phyloP scores from a whole-genome alignment of 2,888 invertebrate species.

The Eristalinus sepulchralis region DNA sequence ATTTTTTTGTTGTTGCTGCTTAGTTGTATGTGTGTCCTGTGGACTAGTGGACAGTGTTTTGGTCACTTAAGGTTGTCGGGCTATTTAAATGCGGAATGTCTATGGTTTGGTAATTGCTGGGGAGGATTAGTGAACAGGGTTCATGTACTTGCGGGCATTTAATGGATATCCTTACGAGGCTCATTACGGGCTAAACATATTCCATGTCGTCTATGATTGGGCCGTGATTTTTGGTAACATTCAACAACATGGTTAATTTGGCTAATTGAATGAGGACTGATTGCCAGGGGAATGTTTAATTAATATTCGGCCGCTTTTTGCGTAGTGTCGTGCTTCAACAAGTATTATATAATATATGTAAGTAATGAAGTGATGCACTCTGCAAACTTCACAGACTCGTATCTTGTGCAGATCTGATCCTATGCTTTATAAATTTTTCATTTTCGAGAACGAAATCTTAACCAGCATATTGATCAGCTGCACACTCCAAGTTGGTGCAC shows the following conservation, averaged over 20 bases:
- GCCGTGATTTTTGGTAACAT: neutral
- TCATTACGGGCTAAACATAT: neutral
- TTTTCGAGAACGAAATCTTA: too few species aligned
- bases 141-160: neutral
- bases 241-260: neutral
- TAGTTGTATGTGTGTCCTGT: conserved; percentile 8
- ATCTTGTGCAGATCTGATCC: too few species aligned
- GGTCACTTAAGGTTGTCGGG: conserved; percentile 41
- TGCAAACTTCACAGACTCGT: too few species aligned
- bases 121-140: neutral
- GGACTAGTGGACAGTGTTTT: conserved; percentile 25
- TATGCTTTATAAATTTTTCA: too few species aligned
- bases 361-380: too few species aligned
- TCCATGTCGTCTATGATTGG: neutral
- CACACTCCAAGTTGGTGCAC: too few species aligned
- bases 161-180: neutral
- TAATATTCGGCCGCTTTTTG: too few species aligned
- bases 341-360: too few species aligned
- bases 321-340: too few species aligned
- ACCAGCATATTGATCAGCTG: too few species aligned
- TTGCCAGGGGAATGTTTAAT: too few species aligned
- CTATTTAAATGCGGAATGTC: conserved; percentile 32
- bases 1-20: neutral
- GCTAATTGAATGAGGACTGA: neutral
- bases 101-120: neutral